Percentiles rank a stretch among this genome's conserved stretches.
phyloP scores from a whole-genome alignment of 2,888 invertebrate genomes.

The Hoplodrina ambigua region DNA sequence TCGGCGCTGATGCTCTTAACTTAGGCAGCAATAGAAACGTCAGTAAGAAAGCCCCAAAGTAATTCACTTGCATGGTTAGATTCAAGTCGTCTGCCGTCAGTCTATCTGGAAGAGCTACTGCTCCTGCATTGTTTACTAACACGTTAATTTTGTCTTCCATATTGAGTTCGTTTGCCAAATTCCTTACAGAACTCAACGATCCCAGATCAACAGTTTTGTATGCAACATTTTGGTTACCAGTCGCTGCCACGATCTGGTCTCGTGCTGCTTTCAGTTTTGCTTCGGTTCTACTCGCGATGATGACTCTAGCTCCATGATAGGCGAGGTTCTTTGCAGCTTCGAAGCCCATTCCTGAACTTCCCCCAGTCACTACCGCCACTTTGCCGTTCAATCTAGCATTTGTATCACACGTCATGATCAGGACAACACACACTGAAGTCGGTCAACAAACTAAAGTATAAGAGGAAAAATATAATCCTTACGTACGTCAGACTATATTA shows the following conservation, averaged over 20 bases:
- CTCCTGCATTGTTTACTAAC: constrained; percentile 91
- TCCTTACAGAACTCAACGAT: constrained; percentile 86
- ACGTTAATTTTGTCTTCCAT: constrained; percentile 85
- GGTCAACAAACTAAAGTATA: constrained; percentile 50
- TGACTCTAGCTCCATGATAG: constrained; percentile 84
- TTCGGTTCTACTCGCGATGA: constrained; percentile 88
- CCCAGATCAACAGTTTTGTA: constrained; percentile 82
- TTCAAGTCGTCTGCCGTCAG: constrained; percentile 92
- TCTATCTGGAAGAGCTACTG: constrained; percentile 80
- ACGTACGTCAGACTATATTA: constrained; percentile 32
- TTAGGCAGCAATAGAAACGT: constrained; percentile 91
- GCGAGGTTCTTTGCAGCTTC: constrained; percentile 86
- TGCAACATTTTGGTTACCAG: constrained; percentile 76
- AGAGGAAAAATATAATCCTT: constrained; percentile 61
- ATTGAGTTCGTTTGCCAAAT: constrained; percentile 87
- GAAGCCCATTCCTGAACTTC: constrained; percentile 83
- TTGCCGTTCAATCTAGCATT: constrained; percentile 77
- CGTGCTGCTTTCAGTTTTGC: constrained; percentile 80
- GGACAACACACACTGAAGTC: constrained; percentile 41
- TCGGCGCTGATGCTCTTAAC: constrained; percentile 89
- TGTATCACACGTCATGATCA: constrained; percentile 72
- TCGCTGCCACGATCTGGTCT: constrained; percentile 74
- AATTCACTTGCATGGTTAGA: constrained; percentile 92
- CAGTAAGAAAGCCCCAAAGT: constrained; percentile 93
- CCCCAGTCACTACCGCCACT: constrained; percentile 83